Conservation (phyloP, 2,113 vertebrate species). For the Tylochromis polylepis region DNA sequence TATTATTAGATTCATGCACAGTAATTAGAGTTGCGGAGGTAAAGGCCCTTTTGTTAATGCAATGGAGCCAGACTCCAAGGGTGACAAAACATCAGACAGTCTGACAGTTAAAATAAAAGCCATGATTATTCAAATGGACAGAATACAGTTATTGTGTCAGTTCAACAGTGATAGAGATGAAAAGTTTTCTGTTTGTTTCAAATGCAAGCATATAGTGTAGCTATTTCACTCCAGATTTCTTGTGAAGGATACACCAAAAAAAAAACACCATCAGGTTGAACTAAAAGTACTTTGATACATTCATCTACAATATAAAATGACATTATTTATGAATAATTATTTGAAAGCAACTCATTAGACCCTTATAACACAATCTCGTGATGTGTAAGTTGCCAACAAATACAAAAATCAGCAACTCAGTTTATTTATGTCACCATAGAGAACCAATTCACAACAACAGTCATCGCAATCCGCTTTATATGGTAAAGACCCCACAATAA, state of each 20-base stretch:
- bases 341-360: neutral
- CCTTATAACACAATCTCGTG: neutral
- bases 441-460: neutral
- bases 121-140: neutral
- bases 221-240: neutral
- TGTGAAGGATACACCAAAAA: neutral
- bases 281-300: neutral
- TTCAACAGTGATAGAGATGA: neutral
- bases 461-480: neutral
- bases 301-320: neutral
- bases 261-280: neutral
- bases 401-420: neutral
- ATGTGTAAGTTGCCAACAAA: constrained; percentile 53
- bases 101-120: neutral
- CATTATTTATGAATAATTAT: neutral
- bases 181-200: neutral
- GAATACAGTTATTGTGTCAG: neutral
- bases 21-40: neutral
- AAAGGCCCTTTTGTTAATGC: neutral
- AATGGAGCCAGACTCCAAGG: neutral
- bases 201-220: neutral
- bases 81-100: neutral
- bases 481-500: neutral
- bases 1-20: neutral
- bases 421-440: neutral